A percentile compares a stretch with the other conserved stretches of the same genome.
Conservation (phyloP, 2,113 vertebrate species). For the Aix galericulata region DNA sequence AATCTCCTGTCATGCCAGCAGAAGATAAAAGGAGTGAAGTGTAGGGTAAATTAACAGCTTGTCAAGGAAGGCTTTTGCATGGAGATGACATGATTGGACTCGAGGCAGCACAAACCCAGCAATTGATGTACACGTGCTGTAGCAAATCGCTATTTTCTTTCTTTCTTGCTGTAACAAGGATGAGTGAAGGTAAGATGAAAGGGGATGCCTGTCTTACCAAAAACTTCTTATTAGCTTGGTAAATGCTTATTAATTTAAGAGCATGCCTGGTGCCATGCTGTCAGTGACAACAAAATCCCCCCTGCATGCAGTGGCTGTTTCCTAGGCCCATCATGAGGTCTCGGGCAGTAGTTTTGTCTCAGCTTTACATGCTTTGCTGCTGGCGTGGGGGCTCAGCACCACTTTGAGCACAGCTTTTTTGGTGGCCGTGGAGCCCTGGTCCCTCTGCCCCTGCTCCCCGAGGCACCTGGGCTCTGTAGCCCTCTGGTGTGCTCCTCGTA, state of each 20-base stretch:
- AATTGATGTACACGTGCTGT: rapidly evolving
- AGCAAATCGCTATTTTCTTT: rapidly evolving
- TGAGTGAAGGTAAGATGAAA: not conserved
- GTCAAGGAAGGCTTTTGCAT: not conserved
- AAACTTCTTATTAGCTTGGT: not conserved
- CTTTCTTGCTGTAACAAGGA: rapidly evolving
- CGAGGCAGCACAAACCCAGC: too few species aligned
- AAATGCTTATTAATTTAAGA: not conserved
- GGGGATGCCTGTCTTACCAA: not conserved
- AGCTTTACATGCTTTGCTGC: rapidly evolving
- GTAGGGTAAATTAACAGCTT: not conserved
- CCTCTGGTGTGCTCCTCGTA: not conserved
- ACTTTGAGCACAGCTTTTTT: rapidly evolving
- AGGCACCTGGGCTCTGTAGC: not conserved
- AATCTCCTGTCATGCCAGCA: not conserved
- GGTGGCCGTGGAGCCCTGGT: too few species aligned
- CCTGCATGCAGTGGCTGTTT: rapidly evolving
- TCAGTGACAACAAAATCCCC: too few species aligned
- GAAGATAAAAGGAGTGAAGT: not conserved
- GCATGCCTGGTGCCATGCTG: not conserved
- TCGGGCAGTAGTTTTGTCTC: not conserved
- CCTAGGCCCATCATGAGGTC: not conserved
- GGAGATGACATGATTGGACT: rapidly evolving
- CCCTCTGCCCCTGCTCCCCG: too few species aligned
- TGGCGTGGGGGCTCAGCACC: rapidly evolving